Base-by-base conservation (phyloP, 2,797 vertebrate genomes). In the Choloepus didactylus region DNA sequence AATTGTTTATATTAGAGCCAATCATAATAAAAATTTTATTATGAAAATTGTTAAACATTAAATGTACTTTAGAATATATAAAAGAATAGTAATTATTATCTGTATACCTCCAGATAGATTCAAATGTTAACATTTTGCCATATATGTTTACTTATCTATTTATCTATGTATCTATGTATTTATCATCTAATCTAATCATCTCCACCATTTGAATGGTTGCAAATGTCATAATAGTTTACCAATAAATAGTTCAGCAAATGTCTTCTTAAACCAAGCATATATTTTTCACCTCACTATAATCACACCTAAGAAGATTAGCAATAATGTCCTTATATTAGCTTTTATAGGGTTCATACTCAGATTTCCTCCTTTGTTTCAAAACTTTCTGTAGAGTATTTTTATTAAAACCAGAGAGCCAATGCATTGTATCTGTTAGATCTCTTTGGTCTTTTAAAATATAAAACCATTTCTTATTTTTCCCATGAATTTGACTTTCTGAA, bases 1-100 rank as follows among this genome's bases (percentile, higher is more conserved):
- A 27, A 3, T 1, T 54, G 0, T 79, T 91, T 91, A 54, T 23
- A 60, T 35, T 92, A 73, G 18, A 64, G 54, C 2, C 21, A 90
- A 77, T 84, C n/a, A 69, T 54, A 64, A 72, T 83, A 79, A 54
- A 93, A 46, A 2, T n/a, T 79, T 79, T 91, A 44, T 67, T 83
- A 83, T 90, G 44, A 93, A 69, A 89, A 80, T 75, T 3, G 44
- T 67, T 19, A 80, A 56, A 56, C 5, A 84, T 77, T 91, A 3
- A 67, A 87, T 73, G 1, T 87, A 67, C 73, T 79, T 83, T 54
- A 60, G 35, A 6, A 21, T 84, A 66, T 62, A 21, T 87, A 54
- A 69, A 81, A 75, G 6, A 31, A 6, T 62, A 79, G 16, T 73
- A 73, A 81, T 64, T 59, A 87, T 77, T 21, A 80, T 59, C 6